Conservation (phyloP, 2,888 invertebrate species). For the Cosmorhoe ocellata region DNA sequence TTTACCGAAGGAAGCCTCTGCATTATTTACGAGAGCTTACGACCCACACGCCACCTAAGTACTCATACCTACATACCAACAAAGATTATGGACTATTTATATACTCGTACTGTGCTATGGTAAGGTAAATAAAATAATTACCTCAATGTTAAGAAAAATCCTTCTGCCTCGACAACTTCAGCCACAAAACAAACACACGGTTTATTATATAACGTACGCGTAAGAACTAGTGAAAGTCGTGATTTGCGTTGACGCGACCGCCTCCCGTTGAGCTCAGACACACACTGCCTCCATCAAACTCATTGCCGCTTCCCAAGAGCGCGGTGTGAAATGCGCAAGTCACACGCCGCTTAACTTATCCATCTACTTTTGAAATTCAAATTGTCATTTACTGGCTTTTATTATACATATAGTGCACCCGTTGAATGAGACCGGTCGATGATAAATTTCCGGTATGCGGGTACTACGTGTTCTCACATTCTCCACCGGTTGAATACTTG, state of each 20-base stretch:
- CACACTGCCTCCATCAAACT: slow-evolving; percentile 56
- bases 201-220: slow-evolving; percentile 72
- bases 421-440: slow-evolving; percentile 40
- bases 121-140: slow-evolving; percentile 34
- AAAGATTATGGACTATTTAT: too few species aligned
- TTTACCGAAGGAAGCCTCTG: slow-evolving; percentile 35
- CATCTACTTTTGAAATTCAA: slow-evolving; percentile 71
- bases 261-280: slow-evolving; percentile 43
- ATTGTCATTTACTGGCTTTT: slow-evolving; percentile 65
- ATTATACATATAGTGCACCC: slow-evolving; percentile 61
- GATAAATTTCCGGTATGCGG: slow-evolving; percentile 51
- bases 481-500: slow-evolving; percentile 36
- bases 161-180: slow-evolving; percentile 29
- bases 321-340: slow-evolving; percentile 78
- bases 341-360: slow-evolving; percentile 67
- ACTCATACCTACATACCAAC: too few species aligned
- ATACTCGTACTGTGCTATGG: too few species aligned
- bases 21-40: slow-evolving; percentile 32
- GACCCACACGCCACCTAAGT: slow-evolving; percentile 22
- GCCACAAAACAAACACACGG: slow-evolving; percentile 70
- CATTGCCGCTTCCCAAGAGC: slow-evolving; percentile 50
- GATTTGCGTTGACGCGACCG: slow-evolving; percentile 46
- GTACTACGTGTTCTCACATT: slow-evolving; percentile 45
- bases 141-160: slow-evolving; percentile 26
- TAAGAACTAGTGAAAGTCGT: slow-evolving; percentile 56